These are phyloP conservation scores for Ciconia boyciana DNA, from an alignment of 2,113 vertebrate species.

Conservation along the genomic window DNA sequence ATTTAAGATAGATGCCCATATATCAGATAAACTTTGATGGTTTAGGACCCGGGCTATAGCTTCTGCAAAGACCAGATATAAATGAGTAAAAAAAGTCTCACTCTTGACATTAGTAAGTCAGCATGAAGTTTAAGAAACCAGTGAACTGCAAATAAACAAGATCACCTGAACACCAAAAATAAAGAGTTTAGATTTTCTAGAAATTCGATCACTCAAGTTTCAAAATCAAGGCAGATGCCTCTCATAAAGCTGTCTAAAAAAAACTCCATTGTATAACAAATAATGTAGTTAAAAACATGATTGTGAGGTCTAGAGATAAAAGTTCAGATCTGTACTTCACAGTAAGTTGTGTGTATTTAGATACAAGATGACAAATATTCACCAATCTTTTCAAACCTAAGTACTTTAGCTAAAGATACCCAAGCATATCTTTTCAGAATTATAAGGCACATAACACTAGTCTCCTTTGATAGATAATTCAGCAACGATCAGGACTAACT, in stretches of 20 bases:
- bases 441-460: accelerated
- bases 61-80: not conserved
- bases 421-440: not conserved
- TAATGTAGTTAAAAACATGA: accelerated
- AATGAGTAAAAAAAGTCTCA: not conserved
- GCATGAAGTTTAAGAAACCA: not conserved
- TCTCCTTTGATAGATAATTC: not conserved
- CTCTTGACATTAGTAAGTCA: not conserved
- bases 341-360: not conserved
- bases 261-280: not conserved
- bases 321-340: not conserved
- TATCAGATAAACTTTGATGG: not conserved
- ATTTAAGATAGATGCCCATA: not conserved
- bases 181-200: not conserved
- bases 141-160: not conserved
- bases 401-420: not conserved
- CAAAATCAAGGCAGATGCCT: not conserved
- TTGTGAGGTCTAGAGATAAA: not conserved
- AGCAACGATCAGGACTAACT: not conserved
- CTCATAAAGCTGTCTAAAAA: not conserved
- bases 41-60: not conserved
- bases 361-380: not conserved
- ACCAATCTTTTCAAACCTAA: not conserved
- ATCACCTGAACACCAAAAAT: not conserved
- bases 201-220: not conserved